Evolutionary conservation across 2,797 vertebrate species (phyloP).

Genomic region (Carapus acus): DNA sequence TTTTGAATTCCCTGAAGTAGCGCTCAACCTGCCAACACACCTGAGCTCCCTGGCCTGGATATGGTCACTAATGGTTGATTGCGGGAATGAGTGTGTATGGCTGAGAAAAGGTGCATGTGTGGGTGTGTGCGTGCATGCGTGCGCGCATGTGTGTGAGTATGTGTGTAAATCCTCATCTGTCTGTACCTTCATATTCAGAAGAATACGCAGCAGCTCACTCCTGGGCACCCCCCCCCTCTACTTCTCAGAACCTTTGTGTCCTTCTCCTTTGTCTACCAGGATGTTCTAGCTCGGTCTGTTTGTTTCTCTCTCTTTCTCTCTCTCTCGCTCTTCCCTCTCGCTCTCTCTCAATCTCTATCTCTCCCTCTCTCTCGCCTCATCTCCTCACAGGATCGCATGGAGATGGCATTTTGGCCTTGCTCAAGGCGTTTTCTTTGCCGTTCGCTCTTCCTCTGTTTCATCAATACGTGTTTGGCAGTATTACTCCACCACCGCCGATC

Average conservation of each 20-base stretch:
- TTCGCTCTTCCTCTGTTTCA: too few species aligned
- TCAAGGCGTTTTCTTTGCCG: too few species aligned
- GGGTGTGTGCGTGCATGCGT: too few species aligned
- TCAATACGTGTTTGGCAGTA: too few species aligned
- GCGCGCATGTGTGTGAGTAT: neutral
- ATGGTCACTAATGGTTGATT: conserved; percentile 51
- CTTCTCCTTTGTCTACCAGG: conserved; percentile 32
- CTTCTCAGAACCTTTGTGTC: conserved; percentile 41
- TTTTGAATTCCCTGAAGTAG: conserved; percentile 36
- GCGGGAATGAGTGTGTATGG: too few species aligned
- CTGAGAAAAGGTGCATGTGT: too few species aligned
- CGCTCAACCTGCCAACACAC: conserved; percentile 46
- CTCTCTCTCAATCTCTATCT: conserved; percentile 29
- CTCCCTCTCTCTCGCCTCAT: conserved; percentile 42
- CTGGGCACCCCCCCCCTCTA: conserved; percentile 48
- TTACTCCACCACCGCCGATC: too few species aligned
- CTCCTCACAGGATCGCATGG: conserved; percentile 35
- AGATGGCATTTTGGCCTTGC: conserved; percentile 48
- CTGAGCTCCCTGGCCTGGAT: conserved; percentile 44
- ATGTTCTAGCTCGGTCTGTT: conserved; percentile 35
- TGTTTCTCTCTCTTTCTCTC: conserved; percentile 37
- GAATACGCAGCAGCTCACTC: conserved; percentile 46
- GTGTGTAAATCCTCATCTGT: conserved; percentile 9
- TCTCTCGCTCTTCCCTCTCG: conserved; percentile 41
- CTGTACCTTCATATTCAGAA: conserved; percentile 24